phyloP scores from a whole-genome alignment of 2,113 vertebrate genomes.

The Triplophysa tibetana region DNA sequence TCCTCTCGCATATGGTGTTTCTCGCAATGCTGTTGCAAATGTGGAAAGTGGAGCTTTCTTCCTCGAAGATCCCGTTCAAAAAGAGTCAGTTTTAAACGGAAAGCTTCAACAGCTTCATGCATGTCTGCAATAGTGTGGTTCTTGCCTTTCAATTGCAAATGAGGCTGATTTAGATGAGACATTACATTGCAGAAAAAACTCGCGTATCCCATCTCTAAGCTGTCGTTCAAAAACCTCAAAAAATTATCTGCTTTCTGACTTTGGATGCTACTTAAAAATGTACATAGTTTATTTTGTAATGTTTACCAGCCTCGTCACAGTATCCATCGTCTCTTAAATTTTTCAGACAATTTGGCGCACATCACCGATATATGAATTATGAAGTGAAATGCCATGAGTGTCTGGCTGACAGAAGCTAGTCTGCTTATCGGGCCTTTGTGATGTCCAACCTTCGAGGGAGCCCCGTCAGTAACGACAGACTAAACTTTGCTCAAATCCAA shows the following conservation, averaged over 20 bases:
- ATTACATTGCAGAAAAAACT: neutral
- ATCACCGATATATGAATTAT: no score
- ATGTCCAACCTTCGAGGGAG: neutral
- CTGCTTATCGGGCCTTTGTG: neutral
- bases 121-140: constrained; percentile 10
- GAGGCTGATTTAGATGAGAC: neutral
- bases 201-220: neutral
- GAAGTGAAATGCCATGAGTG: no score
- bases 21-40: neutral
- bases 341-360: no score
- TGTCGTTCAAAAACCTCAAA: no score
- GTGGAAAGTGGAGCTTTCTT: constrained; percentile 20
- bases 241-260: neutral
- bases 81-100: constrained; percentile 1
- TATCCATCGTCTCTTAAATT: no score
- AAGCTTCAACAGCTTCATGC: no score
- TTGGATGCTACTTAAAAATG: neutral
- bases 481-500: no score
- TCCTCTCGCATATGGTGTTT: constrained; percentile 14
- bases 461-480: neutral
- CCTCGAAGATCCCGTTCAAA: neutral
- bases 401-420: neutral
- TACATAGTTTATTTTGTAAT: no score
- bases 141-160: constrained; percentile 16
- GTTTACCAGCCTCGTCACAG: no score